Evolutionary conservation across 2,888 invertebrate species (phyloP).

Genomic region (Drosophila merina): DNA sequence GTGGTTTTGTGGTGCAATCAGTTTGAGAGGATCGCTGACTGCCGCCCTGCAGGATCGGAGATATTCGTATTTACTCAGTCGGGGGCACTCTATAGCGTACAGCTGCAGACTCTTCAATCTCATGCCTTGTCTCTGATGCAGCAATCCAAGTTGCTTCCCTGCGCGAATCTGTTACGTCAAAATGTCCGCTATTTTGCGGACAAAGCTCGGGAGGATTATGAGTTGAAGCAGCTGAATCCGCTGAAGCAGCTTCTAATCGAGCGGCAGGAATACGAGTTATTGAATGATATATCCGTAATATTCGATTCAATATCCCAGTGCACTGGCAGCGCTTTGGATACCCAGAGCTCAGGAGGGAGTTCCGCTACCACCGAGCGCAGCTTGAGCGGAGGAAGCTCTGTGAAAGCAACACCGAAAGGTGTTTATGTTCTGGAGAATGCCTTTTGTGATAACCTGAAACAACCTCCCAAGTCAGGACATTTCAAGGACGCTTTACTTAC

Average conservation of each 20-base stretch:
- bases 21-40: constrained; percentile 82
- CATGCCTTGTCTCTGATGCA: constrained; percentile 80
- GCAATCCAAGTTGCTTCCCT: constrained; percentile 80
- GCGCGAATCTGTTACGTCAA: constrained; percentile 81
- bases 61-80: constrained; percentile 82
- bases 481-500: constrained; percentile 83
- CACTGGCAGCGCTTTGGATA: constrained; percentile 75
- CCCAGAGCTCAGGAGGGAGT: constrained; percentile 83
- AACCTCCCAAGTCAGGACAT: constrained; percentile 75
- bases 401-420: constrained; percentile 58
- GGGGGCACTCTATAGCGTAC: constrained; percentile 81
- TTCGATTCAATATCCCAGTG: constrained; percentile 83
- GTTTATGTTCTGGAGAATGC: constrained; percentile 83
- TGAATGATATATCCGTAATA: constrained; percentile 83
- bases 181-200: constrained; percentile 84
- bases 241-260: constrained; percentile 82
- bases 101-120: constrained; percentile 74
- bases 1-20: constrained; percentile 88
- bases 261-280: constrained; percentile 82
- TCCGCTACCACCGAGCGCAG: constrained; percentile 79
- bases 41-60: constrained; percentile 77
- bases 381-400: constrained; percentile 46
- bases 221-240: constrained; percentile 80
- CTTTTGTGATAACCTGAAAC: constrained; percentile 83
- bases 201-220: constrained; percentile 82